These are phyloP conservation scores for Cotesia chilonis DNA, from an alignment of 1,140 invertebrate genomes.

Conservation along the genomic window DNA sequence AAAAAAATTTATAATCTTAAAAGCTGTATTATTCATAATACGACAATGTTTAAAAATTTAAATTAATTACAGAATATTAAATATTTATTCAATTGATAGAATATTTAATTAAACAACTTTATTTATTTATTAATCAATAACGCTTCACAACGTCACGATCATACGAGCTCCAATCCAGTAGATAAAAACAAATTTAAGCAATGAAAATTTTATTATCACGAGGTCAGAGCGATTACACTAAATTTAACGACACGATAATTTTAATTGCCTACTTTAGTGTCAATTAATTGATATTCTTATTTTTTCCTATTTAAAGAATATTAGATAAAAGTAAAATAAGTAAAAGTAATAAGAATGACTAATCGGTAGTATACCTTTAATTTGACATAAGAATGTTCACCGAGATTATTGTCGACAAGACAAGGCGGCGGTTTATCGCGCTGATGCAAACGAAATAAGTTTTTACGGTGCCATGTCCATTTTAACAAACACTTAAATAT, in stretches of 20 bases:
- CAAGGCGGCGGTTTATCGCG: conserved; percentile 71
- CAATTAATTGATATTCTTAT: too few species aligned
- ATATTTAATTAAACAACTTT: not conserved
- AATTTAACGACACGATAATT: conserved; percentile 21
- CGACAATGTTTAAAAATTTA: too few species aligned
- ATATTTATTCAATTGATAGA: too few species aligned
- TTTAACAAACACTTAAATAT: conserved; percentile 63
- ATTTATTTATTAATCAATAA: conserved; percentile 5
- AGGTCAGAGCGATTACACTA: conserved; percentile 18
- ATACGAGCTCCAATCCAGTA: conserved; percentile 2
- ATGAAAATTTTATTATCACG: conserved; percentile 3
- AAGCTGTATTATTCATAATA: too few species aligned
- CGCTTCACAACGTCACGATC: not conserved
- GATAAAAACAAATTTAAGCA: not conserved
- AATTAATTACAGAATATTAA: too few species aligned
- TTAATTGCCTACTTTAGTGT: too few species aligned
- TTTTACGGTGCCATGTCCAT: conserved; percentile 67
- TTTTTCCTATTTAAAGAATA: too few species aligned
- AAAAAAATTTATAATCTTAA: too few species aligned
- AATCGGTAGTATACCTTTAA: conserved; percentile 65
- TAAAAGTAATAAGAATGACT: too few species aligned
- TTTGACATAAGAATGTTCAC: conserved; percentile 73
- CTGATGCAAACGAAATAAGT: conserved; percentile 57
- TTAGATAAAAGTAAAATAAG: too few species aligned
- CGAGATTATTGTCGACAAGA: conserved; percentile 69